Conservation (phyloP, 2,113 vertebrate species). For the Crypturellus undulatus region DNA sequence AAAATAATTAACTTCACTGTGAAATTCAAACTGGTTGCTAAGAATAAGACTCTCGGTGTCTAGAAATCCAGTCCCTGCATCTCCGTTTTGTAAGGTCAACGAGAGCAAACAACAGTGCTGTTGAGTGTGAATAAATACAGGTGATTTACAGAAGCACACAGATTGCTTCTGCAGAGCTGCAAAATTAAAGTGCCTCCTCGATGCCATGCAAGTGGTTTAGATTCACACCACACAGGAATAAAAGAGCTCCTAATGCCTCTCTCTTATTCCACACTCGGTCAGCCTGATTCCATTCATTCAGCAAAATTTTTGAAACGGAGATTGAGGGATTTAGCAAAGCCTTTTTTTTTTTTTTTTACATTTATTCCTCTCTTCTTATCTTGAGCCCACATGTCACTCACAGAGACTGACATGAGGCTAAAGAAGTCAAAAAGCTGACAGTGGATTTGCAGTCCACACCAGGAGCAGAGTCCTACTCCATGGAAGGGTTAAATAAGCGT, state of each 20-base stretch:
- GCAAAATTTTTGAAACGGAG: not conserved
- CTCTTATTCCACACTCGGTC: not conserved
- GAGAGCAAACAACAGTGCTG: not conserved
- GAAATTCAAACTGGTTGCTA: conserved; percentile 34
- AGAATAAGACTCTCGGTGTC: not conserved
- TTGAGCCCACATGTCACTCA: not conserved
- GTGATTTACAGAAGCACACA: conserved; percentile 7
- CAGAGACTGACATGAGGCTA: not conserved
- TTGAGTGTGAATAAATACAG: not conserved
- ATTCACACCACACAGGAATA: not conserved
- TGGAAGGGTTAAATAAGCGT: not conserved
- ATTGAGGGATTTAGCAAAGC: not conserved
- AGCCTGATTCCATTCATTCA: not conserved
- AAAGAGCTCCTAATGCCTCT: not conserved
- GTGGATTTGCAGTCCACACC: not conserved
- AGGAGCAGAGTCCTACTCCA: not conserved
- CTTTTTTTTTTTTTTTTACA: not conserved
- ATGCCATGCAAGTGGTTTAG: not conserved
- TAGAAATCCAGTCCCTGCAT: conserved; percentile 30
- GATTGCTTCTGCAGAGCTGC: not conserved
- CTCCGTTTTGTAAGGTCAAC: conserved; percentile 27
- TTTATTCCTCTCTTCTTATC: not conserved
- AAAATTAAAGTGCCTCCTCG: conserved; percentile 12
- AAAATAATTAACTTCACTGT: not conserved
- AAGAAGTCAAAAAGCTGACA: not conserved